Conservation (phyloP, 2,888 invertebrate species). For the Busseola fusca region DNA sequence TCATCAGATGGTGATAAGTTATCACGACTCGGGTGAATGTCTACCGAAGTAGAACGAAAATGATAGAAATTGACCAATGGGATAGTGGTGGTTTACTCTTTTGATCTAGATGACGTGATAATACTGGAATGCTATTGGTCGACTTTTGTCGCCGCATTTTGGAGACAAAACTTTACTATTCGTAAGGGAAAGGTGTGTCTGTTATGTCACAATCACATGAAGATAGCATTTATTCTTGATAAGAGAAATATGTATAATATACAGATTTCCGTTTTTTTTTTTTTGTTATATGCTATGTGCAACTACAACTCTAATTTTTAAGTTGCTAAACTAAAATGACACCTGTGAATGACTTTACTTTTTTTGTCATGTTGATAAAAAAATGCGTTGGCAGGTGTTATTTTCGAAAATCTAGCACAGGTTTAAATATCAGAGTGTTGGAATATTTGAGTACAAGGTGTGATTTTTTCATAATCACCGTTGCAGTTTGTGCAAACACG, state of each 20-base stretch:
- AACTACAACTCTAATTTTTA: too few species aligned
- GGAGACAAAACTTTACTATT: not conserved
- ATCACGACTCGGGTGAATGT: not conserved
- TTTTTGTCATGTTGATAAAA: too few species aligned
- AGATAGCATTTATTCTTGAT: conserved; percentile 7
- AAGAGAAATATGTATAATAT: not conserved
- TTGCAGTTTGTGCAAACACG: not conserved
- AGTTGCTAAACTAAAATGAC: too few species aligned
- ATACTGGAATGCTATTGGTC: not conserved
- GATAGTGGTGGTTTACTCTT: not conserved
- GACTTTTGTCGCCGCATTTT: not conserved
- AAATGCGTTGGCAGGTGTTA: too few species aligned
- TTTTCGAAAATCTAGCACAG: too few species aligned
- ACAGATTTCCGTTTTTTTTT: not conserved
- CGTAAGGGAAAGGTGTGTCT: not conserved
- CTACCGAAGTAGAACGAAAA: not conserved
- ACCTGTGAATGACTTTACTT: too few species aligned
- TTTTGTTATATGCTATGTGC: too few species aligned
- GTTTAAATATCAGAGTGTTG: too few species aligned
- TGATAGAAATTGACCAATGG: not conserved
- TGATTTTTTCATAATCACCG: too few species aligned
- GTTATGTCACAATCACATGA: not conserved
- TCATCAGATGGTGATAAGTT: not conserved
- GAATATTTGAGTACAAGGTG: too few species aligned
- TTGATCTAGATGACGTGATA: not conserved